phyloP scores from a whole-genome alignment of 2,888 invertebrate species.

The Hirtodrosophila confusa region DNA sequence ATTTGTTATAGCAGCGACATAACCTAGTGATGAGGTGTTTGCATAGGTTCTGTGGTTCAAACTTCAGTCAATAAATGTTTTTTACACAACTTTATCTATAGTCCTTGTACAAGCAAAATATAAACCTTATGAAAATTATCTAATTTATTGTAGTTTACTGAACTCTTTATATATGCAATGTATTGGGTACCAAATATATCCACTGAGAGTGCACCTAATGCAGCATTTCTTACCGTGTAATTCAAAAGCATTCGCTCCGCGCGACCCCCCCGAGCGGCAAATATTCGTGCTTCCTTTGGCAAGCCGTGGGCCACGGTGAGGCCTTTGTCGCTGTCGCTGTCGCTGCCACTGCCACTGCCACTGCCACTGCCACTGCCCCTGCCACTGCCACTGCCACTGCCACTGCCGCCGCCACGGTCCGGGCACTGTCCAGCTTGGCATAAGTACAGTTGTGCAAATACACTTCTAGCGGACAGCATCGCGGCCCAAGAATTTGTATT shows the following conservation, averaged over 20 bases:
- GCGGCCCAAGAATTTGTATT: constrained; percentile 78
- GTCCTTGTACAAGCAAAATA: too few relatives aligned
- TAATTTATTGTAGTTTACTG: too few relatives aligned
- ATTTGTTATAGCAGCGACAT: too few relatives aligned
- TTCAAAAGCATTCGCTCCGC: constrained; percentile 28
- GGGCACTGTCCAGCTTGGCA: constrained; percentile 67
- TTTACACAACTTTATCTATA: too few relatives aligned
- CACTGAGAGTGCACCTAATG: too few relatives aligned
- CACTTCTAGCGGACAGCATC: constrained; percentile 77
- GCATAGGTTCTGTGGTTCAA: too few relatives aligned
- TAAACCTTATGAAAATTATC: too few relatives aligned
- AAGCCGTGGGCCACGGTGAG: constrained; percentile 67
- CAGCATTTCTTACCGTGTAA: constrained; percentile 37
- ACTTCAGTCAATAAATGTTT: too few relatives aligned
- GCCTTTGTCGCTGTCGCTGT: constrained; percentile 45
- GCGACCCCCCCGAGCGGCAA: constrained; percentile 50
- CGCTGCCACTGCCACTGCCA: constrained; percentile 19
- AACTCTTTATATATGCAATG: too few relatives aligned
- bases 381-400: constrained; percentile 18
- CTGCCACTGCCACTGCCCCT: constrained; percentile 15
- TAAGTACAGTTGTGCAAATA: constrained; percentile 80
- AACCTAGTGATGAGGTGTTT: too few relatives aligned
- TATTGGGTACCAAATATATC: too few relatives aligned
- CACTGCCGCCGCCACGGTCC: constrained; percentile 39
- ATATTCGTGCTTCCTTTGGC: constrained; percentile 60